These are phyloP conservation scores for Sebastes kiyomatsui DNA, from an alignment of 2,797 vertebrate genomes.

Conservation along the genomic window DNA sequence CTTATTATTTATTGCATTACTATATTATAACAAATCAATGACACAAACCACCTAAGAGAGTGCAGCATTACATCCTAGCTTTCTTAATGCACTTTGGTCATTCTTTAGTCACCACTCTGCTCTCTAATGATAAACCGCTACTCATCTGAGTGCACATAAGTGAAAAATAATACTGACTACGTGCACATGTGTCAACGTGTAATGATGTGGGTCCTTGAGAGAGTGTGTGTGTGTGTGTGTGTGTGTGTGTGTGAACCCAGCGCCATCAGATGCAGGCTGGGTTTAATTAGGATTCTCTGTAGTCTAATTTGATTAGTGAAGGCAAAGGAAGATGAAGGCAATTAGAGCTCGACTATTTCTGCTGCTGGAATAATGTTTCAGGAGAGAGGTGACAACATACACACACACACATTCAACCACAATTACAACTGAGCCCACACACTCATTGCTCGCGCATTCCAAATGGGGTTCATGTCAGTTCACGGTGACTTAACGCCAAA, in stretches of 20 bases:
- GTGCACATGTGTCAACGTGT: constrained; percentile 19
- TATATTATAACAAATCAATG: constrained; percentile 32
- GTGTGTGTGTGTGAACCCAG: constrained; percentile 37
- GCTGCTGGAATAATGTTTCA: constrained; percentile 69
- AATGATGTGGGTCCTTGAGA: constrained; percentile 13
- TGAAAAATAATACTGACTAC: constrained; percentile 34
- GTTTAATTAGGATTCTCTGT: constrained; percentile 79
- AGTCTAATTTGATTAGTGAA: constrained; percentile 81
- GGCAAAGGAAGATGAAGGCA: constrained; percentile 78
- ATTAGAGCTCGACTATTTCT: constrained; percentile 78
- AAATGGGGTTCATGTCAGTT: constrained; percentile 44
- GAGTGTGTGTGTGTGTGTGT: neutral
- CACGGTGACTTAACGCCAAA: constrained; percentile 41
- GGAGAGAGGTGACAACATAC: constrained; percentile 62
- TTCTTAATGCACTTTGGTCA: constrained; percentile 16
- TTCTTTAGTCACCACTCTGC: constrained; percentile 15
- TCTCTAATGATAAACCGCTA: constrained; percentile 16
- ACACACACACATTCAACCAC: constrained; percentile 10
- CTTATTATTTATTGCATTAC: neutral
- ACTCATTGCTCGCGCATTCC: constrained; percentile 28
- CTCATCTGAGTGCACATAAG: constrained; percentile 32
- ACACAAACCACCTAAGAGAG: constrained; percentile 23
- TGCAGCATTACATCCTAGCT: neutral
- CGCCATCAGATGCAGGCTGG: constrained; percentile 60
- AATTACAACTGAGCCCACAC: constrained; percentile 7